These are phyloP conservation scores for Tragelaphus buxtoni DNA, from an alignment of 2,113 vertebrate genomes.

Conservation along the genomic window DNA sequence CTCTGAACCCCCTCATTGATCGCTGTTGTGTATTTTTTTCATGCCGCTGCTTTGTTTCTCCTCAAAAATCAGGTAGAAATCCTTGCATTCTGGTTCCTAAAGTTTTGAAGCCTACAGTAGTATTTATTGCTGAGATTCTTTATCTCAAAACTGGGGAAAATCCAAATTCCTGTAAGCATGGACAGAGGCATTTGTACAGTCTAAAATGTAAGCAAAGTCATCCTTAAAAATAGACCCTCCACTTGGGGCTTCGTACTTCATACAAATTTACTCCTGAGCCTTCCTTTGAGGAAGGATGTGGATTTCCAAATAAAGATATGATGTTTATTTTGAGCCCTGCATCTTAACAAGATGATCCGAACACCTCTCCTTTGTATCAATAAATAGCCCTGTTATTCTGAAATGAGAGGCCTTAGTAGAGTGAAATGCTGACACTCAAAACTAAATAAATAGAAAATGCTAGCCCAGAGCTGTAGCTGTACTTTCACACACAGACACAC, in stretches of 20 bases:
- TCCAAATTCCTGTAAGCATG: slow-evolving; percentile 58
- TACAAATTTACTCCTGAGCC: slow-evolving; percentile 63
- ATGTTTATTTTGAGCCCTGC: slow-evolving; percentile 75
- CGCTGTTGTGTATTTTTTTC: slow-evolving; percentile 81
- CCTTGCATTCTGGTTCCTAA: slow-evolving; percentile 76
- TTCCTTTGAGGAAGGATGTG: slow-evolving; percentile 77
- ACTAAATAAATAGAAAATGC: slow-evolving; percentile 46
- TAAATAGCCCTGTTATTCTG: slow-evolving; percentile 47
- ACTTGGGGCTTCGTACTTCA: slow-evolving; percentile 59
- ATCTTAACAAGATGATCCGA: slow-evolving; percentile 53
- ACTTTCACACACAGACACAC: slow-evolving; percentile 58
- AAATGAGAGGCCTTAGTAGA: slow-evolving; percentile 24
- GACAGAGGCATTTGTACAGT: slow-evolving; percentile 60
- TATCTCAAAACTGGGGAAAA: slow-evolving; percentile 69
- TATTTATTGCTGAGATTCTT: slow-evolving; percentile 76
- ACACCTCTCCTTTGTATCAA: slow-evolving; percentile 59
- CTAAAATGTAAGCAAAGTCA: slow-evolving; percentile 4
- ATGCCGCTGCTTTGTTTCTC: slow-evolving; percentile 74
- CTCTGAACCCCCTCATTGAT: slow-evolving; percentile 70
- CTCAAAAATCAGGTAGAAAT: slow-evolving; percentile 74
- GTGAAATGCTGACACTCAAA: slow-evolving; percentile 66
- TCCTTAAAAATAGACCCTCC: slow-evolving; percentile 37
- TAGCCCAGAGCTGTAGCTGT: slow-evolving; percentile 58
- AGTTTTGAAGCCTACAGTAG: slow-evolving; percentile 72
- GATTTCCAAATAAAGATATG: slow-evolving; percentile 75